These are phyloP conservation scores for Agonopterix subpropinquella DNA, from an alignment of 2,888 invertebrate genomes.

Conservation along the genomic window DNA sequence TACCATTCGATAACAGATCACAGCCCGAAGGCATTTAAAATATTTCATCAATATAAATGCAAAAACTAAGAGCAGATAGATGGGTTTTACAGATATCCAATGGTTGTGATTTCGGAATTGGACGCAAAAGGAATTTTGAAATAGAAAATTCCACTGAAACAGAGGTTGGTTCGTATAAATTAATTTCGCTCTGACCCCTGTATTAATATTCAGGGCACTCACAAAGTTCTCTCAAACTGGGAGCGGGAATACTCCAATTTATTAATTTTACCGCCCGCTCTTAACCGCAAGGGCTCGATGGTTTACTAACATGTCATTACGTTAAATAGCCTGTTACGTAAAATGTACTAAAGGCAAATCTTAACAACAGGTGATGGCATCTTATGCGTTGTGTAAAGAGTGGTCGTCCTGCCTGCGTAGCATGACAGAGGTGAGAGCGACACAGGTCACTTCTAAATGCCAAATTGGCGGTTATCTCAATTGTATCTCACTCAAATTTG, in stretches of 20 bases:
- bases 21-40: too few species aligned
- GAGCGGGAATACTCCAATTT: constrained; percentile 60
- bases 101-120: constrained; percentile 48
- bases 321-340: not conserved
- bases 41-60: not conserved
- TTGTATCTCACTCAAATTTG: too few species aligned
- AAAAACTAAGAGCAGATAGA: not conserved
- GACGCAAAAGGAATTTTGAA: constrained; percentile 54
- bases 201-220: constrained; percentile 72
- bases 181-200: constrained; percentile 64
- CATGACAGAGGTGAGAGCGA: too few species aligned
- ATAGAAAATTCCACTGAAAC: constrained; percentile 57
- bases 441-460: too few species aligned
- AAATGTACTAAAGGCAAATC: too few species aligned
- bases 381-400: too few species aligned
- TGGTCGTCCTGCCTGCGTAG: too few species aligned
- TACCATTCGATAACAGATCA: too few species aligned
- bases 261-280: constrained; percentile 52
- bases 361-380: too few species aligned
- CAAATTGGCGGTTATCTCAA: too few species aligned
- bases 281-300: constrained; percentile 34
- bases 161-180: constrained; percentile 63
- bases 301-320: constrained; percentile 34
- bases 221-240: constrained; percentile 64
- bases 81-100: constrained; percentile 20